Percentiles rank a stretch among this genome's conserved stretches.
These are phyloP conservation scores for Moxostoma hubbsi DNA, from an alignment of 2,797 vertebrate genomes.

Conservation along the genomic window DNA sequence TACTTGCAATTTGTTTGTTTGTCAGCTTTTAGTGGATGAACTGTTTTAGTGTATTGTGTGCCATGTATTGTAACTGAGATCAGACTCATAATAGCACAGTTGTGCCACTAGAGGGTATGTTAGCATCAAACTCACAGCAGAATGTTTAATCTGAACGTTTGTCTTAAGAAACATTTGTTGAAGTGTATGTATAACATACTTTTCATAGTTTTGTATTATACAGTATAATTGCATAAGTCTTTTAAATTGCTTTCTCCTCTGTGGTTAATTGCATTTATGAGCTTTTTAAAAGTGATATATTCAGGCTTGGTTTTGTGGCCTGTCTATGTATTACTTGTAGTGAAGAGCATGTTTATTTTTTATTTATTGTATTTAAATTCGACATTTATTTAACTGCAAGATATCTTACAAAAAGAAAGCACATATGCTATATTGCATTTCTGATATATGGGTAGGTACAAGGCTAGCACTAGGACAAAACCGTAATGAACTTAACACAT, in stretches of 20 bases:
- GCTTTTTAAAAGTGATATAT: not conserved
- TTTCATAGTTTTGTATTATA: not conserved
- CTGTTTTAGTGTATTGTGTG: not conserved
- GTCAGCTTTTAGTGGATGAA: not conserved
- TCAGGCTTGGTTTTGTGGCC: too few species aligned
- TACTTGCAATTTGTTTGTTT: not conserved
- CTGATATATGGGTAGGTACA: not conserved
- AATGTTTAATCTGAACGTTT: not conserved
- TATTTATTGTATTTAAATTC: not conserved
- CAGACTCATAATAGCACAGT: not conserved
- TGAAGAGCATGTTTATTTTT: not conserved
- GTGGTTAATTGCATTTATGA: not conserved
- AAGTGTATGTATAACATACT: not conserved
- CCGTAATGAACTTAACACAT: not conserved
- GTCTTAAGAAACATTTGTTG: not conserved
- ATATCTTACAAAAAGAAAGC: not conserved
- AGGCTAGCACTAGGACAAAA: not conserved
- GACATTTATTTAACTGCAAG: too few species aligned
- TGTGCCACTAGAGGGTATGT: constrained; percentile 36
- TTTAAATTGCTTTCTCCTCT: not conserved
- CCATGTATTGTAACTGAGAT: not conserved
- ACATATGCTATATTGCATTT: not conserved
- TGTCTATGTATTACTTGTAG: too few species aligned
- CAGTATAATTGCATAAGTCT: too few species aligned
- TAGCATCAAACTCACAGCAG: constrained; percentile 12